phyloP scores from a whole-genome alignment of 2,888 invertebrate genomes.

The Smittia aterrima region DNA sequence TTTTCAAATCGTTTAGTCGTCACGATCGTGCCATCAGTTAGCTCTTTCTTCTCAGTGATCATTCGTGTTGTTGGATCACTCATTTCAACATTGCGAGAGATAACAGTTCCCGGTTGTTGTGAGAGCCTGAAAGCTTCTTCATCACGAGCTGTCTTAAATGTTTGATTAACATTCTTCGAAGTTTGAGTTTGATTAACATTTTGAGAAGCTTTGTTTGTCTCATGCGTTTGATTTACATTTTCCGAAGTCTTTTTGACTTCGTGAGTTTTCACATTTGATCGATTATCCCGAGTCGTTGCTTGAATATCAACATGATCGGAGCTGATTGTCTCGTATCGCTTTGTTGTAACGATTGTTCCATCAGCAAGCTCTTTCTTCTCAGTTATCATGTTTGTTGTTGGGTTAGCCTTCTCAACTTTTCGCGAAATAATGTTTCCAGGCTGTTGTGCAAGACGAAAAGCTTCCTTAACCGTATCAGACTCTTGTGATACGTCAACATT shows the following conservation, averaged over 20 bases:
- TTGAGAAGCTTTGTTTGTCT: not conserved
- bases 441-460: slow-evolving; percentile 50
- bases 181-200: not conserved
- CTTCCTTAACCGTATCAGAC: slow-evolving; percentile 45
- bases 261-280: slow-evolving; percentile 49
- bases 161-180: not conserved
- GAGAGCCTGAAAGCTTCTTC: slow-evolving; percentile 50
- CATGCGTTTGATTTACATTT: slow-evolving; percentile 10
- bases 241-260: slow-evolving; percentile 46
- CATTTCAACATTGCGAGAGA: slow-evolving; percentile 61
- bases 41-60: slow-evolving; percentile 65
- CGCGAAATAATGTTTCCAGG: slow-evolving; percentile 59
- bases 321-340: slow-evolving; percentile 61
- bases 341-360: slow-evolving; percentile 67
- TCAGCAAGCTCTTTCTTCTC: slow-evolving; percentile 67
- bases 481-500: slow-evolving; percentile 19
- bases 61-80: slow-evolving; percentile 66
- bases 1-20: slow-evolving; percentile 68
- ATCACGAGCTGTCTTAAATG: slow-evolving; percentile 23
- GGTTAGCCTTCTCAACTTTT: slow-evolving; percentile 63
- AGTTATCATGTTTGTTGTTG: slow-evolving; percentile 64
- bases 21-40: slow-evolving; percentile 66
- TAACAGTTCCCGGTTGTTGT: slow-evolving; percentile 56
- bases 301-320: slow-evolving; percentile 31
- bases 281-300: slow-evolving; percentile 1